Conservation (phyloP, 2,797 vertebrate species). For the Arrhamphus sclerolepis region DNA sequence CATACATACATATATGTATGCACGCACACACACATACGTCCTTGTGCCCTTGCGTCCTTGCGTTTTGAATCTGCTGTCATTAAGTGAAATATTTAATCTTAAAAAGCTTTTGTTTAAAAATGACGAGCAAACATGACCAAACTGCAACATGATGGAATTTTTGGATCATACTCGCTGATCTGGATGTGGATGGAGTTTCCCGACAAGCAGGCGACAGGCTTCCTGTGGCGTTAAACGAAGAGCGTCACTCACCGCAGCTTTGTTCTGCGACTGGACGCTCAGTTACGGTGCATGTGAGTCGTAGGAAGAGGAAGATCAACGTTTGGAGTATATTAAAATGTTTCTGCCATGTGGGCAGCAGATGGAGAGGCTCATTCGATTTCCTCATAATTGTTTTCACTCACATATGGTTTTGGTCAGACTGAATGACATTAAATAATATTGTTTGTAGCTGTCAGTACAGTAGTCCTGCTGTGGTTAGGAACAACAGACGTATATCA, state of each 20-base stretch:
- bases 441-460: slow-evolving; percentile 55
- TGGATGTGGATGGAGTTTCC: slow-evolving; percentile 51
- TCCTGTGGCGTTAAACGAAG: slow-evolving; percentile 71
- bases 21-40: too few relatives aligned
- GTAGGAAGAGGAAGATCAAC: slow-evolving; percentile 39
- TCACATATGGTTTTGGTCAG: slow-evolving; percentile 58
- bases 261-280: slow-evolving; percentile 48
- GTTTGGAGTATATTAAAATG: slow-evolving; percentile 72
- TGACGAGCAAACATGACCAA: slow-evolving; percentile 33
- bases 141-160: slow-evolving; percentile 39
- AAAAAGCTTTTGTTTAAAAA: too few relatives aligned
- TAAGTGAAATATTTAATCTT: too few relatives aligned
- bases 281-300: slow-evolving; percentile 34
- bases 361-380: slow-evolving; percentile 74
- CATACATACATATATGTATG: too few relatives aligned
- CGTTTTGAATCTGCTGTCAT: too few relatives aligned
- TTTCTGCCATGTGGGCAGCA: slow-evolving; percentile 70
- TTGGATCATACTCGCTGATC: slow-evolving; percentile 59
- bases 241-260: slow-evolving; percentile 57
- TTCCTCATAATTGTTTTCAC: slow-evolving; percentile 61
- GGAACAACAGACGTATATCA: slow-evolving; percentile 8
- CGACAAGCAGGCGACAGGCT: slow-evolving; percentile 66
- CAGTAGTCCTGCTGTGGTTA: slow-evolving; percentile 46
- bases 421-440: slow-evolving; percentile 62
- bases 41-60: too few relatives aligned